Evolutionary conservation across 2,797 vertebrate species (phyloP).

Genomic region (Sylvia borin): DNA sequence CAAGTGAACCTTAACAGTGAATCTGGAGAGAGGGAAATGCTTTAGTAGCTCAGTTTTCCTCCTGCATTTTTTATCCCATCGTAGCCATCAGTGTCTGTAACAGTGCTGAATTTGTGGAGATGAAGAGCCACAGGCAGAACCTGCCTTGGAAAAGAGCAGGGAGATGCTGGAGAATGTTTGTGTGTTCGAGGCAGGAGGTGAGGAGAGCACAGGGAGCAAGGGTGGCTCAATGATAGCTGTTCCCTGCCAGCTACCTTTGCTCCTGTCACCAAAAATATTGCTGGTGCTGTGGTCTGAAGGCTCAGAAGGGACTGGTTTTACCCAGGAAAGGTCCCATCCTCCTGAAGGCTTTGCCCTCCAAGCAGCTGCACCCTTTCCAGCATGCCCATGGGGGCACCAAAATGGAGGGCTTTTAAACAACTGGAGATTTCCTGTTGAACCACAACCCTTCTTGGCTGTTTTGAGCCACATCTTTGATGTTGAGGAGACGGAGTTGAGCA

Average conservation of each 20-base stretch:
- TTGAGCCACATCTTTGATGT: not conserved
- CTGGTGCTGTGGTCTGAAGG: not conserved
- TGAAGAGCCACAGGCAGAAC: not conserved
- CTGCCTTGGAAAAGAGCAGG: not conserved
- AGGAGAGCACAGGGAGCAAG: not conserved
- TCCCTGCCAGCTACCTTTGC: not conserved
- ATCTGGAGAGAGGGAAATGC: not conserved
- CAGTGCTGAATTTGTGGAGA: not conserved
- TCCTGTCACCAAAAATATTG: not conserved
- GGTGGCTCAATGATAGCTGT: not conserved
- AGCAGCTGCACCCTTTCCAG: not conserved
- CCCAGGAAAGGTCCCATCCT: not conserved
- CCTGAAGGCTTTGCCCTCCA: not conserved
- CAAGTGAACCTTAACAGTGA: slow-evolving; percentile 3
- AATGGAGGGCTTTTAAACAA: not conserved
- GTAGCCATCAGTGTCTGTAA: not conserved
- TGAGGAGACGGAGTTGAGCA: not conserved
- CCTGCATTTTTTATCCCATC: not conserved
- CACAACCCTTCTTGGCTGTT: not conserved
- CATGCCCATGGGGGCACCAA: not conserved
- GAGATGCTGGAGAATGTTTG: not conserved
- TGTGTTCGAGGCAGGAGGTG: not conserved
- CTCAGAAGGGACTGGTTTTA: not conserved
- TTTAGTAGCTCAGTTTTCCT: not conserved
- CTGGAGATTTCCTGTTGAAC: not conserved